Conservation (phyloP, 2,888 invertebrate genomes). For the Empis livida region DNA sequence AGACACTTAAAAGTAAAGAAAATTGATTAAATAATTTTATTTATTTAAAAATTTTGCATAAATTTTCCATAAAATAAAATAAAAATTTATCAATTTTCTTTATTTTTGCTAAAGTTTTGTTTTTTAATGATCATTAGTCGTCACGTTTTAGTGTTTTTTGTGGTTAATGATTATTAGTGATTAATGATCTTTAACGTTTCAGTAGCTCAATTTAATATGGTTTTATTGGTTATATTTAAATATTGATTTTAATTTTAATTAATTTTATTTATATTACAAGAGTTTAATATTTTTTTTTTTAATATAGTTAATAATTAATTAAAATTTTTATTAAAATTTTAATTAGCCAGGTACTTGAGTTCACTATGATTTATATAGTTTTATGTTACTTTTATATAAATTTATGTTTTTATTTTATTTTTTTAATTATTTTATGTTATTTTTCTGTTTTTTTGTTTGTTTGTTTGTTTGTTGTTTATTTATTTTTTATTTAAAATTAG, state of each 20-base stretch:
- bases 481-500: too few species aligned
- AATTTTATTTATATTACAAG: neutral
- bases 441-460: slow-evolving; percentile 6
- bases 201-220: slow-evolving; percentile 8
- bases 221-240: slow-evolving; percentile 12
- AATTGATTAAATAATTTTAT: too few species aligned
- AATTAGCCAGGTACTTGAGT: slow-evolving; percentile 35
- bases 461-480: neutral
- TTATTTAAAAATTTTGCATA: too few species aligned
- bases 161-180: too few species aligned
- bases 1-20: too few species aligned
- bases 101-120: too few species aligned
- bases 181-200: too few species aligned
- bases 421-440: slow-evolving; percentile 14
- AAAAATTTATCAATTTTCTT: too few species aligned
- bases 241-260: slow-evolving; percentile 1
- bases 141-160: too few species aligned
- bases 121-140: too few species aligned
- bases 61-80: too few species aligned
- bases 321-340: slow-evolving; percentile 19
- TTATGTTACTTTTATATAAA: too few species aligned
- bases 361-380: slow-evolving; percentile 25
- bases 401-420: slow-evolving; percentile 6
- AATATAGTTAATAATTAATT: slow-evolving; percentile 7
- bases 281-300: neutral